phyloP scores from a whole-genome alignment of 2,113 vertebrate genomes.

The Trematomus loennbergii region DNA sequence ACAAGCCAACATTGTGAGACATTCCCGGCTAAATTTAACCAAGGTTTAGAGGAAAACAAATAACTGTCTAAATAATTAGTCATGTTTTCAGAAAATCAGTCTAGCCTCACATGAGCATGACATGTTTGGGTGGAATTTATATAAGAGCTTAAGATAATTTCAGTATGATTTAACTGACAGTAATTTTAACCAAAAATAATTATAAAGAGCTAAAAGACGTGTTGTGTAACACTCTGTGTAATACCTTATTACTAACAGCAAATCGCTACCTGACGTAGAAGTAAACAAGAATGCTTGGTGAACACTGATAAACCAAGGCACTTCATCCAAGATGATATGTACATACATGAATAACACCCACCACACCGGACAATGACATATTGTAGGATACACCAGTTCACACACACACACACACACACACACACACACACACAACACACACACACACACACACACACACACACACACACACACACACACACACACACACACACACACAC shows the following conservation, averaged over 20 bases:
- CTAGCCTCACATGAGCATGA: background rate
- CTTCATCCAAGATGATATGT: background rate
- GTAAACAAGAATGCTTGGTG: background rate
- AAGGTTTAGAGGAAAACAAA: constrained; percentile 9
- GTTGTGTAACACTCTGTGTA: background rate
- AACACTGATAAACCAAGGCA: background rate
- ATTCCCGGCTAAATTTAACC: background rate
- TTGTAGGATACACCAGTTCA: background rate
- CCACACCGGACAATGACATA: constrained; percentile 36
- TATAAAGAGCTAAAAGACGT: background rate
- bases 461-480: background rate
- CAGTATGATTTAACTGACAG: constrained; percentile 19
- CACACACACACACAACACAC: no score
- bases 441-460: background rate
- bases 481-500: no score
- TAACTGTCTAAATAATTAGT: constrained; percentile 14
- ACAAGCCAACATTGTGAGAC: background rate
- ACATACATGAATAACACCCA: background rate
- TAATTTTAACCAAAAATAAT: background rate
- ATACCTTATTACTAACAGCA: background rate
- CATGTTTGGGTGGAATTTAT: background rate
- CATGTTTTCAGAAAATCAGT: constrained; percentile 2
- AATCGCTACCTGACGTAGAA: background rate
- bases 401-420: background rate
- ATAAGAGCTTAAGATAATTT: background rate